Conservation (phyloP, 1,140 invertebrate genomes). For the Thereuonema tuberculata region DNA sequence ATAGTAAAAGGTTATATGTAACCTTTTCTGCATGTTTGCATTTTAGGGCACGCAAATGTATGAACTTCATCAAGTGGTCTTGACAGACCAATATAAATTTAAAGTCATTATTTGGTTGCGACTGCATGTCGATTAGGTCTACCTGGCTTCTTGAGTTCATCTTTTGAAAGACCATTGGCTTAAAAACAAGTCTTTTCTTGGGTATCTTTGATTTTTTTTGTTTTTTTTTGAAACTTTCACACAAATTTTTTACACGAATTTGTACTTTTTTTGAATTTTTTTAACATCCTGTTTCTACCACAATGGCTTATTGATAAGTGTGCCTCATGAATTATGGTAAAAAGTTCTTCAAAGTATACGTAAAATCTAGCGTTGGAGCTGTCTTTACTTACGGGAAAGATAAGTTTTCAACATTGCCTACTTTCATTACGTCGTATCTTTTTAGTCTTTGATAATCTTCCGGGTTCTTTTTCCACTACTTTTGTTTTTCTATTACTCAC, state of each 20-base stretch:
- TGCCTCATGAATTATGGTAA: constrained; percentile 8
- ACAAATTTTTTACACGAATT: constrained; percentile 9
- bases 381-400: constrained; percentile 1
- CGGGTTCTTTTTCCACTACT: constrained; percentile 6
- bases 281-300: constrained; percentile 12
- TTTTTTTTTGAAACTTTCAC: constrained; percentile 4
- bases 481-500: constrained; percentile 11
- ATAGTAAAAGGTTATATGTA: constrained; percentile 10
- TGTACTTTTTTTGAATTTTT: constrained; percentile 5
- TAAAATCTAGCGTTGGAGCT: neutral
- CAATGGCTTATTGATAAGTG: constrained; percentile 10
- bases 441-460: constrained; percentile 11
- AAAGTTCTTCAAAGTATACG: constrained; percentile 12
- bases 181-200: neutral
- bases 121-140: neutral
- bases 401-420: constrained; percentile 10
- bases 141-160: neutral
- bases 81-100: constrained; percentile 11
- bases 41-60: constrained; percentile 11
- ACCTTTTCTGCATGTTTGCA: constrained; percentile 6
- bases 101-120: constrained; percentile 7
- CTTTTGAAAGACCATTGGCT: neutral
- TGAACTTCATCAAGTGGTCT: constrained; percentile 7
- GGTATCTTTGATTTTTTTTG: neutral
- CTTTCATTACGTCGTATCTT: constrained; percentile 8